phyloP scores from a whole-genome alignment of 2,113 vertebrate species.

The Istiophorus platypterus region DNA sequence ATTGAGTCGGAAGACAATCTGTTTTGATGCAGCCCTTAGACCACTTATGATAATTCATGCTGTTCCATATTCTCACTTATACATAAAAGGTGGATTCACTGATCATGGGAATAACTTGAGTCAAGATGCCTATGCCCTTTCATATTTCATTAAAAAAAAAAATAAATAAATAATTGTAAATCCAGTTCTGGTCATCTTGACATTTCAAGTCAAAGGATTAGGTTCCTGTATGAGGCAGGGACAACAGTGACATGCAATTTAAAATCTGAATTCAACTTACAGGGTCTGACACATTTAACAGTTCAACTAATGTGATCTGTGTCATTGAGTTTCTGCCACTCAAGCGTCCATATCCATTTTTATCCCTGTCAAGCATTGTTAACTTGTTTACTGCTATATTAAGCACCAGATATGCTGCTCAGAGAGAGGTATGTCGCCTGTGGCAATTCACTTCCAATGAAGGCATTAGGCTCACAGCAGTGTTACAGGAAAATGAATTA shows the following conservation, averaged over 20 bases:
- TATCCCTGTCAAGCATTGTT: constrained; percentile 76
- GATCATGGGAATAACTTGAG: constrained; percentile 33
- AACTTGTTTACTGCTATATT: constrained; percentile 76
- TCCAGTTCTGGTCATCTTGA: constrained; percentile 8
- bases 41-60: constrained; percentile 59
- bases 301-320: constrained; percentile 68
- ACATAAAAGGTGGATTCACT: constrained; percentile 39
- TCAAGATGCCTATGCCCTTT: constrained; percentile 28
- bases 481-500: constrained; percentile 53
- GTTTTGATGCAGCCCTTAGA: constrained; percentile 56
- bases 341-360: constrained; percentile 61
- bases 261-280: constrained; percentile 37
- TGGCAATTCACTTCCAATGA: constrained; percentile 60
- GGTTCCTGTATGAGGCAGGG: background rate
- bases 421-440: constrained; percentile 38
- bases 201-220: constrained; percentile 32
- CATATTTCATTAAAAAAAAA: too few species aligned
- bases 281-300: constrained; percentile 57
- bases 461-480: constrained; percentile 49
- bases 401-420: constrained; percentile 58
- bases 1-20: constrained; percentile 62
- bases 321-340: constrained; percentile 64
- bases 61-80: constrained; percentile 21
- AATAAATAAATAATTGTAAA: too few species aligned
- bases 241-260: constrained; percentile 5